Evolutionary conservation across 2,888 invertebrate genomes (phyloP), one percentile per base, ranked within the genome.

Genomic region (Caenorhabditis angaria): DNA sequence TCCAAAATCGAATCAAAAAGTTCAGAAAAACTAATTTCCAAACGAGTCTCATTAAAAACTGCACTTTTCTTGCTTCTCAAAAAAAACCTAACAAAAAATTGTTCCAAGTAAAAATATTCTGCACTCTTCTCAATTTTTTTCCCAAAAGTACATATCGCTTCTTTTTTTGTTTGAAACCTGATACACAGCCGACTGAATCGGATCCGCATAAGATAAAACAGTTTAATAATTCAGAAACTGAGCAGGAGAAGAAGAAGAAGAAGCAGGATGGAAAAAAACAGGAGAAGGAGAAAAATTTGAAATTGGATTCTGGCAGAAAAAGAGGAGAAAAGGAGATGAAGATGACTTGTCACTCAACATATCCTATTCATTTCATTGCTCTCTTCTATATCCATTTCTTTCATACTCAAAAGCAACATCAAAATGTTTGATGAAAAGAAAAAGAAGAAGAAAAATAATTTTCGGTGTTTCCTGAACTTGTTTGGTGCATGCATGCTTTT

Each of bases 321-420:
- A n/a, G 14, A 18, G 41, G 41, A 41, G 41, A 41, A 41, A 41
- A 41, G 10, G 41, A 41, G 41, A 41, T 41, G 41, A 41, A 41
- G 41, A 41, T 41, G 41, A 41, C 41, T 41, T 41, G 41, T 41
- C 41, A 41, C 41, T 41, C 41, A 41, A 41, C 41, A 41, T 41
- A 41, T 41, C 41, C 41, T 41, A 41, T 41, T 41, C 41, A 41
- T 41, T 41, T 41, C 41, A 41, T 41, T 41, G 41, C 41, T 41
- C 41, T 41, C 41, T 41, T 41, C 41, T 41, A 41, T 41, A 41
- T 41, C 41, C 41, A 41, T 41, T 41, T 41, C 41, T 41, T 41
- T 41, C 41, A 41, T 41, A 41, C 41, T 41, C 41, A 41, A 41
- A 41, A 41, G 41, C 6, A 41, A 41, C 41, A 41, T 41, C 41